phyloP scores from a whole-genome alignment of 2,113 vertebrate genomes.

The Ranitomeya imitator region DNA sequence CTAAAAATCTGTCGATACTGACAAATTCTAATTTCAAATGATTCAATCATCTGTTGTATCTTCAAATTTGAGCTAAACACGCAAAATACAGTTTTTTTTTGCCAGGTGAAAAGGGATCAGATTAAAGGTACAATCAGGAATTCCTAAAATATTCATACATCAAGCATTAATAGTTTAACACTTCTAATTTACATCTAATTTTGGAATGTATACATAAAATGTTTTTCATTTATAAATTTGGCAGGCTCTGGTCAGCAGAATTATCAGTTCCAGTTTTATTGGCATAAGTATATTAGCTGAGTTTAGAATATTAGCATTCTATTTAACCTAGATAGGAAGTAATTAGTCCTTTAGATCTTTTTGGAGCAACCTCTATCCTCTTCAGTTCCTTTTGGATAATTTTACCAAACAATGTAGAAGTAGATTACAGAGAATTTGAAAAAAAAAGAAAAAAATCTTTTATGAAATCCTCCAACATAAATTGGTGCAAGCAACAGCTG shows the following conservation, averaged over 20 bases:
- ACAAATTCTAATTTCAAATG: too few species aligned
- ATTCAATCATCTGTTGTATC: too few species aligned
- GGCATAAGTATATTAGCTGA: conserved; percentile 34
- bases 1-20: too few species aligned
- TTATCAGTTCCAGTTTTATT: conserved; percentile 21
- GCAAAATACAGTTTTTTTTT: background rate
- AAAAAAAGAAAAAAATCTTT: background rate
- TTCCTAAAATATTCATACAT: background rate
- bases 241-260: background rate
- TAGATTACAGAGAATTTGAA: conserved; percentile 8
- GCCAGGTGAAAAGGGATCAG: background rate
- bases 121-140: conserved; percentile 15
- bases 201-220: conserved; percentile 47
- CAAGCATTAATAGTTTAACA: background rate
- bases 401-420: conserved; percentile 23
- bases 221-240: conserved; percentile 34
- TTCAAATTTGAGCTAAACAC: background rate
- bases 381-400: conserved; percentile 12
- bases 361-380: conserved; percentile 10
- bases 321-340: conserved; percentile 44
- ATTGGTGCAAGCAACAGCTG: conserved; percentile 52
- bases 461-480: conserved; percentile 12
- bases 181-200: conserved; percentile 30
- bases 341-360: conserved; percentile 32
- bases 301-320: conserved; percentile 32